A percentile compares a stretch with the other conserved stretches of the same genome.
phyloP scores from a whole-genome alignment of 1,140 invertebrate genomes.

The Philopotamus ludificatus region DNA sequence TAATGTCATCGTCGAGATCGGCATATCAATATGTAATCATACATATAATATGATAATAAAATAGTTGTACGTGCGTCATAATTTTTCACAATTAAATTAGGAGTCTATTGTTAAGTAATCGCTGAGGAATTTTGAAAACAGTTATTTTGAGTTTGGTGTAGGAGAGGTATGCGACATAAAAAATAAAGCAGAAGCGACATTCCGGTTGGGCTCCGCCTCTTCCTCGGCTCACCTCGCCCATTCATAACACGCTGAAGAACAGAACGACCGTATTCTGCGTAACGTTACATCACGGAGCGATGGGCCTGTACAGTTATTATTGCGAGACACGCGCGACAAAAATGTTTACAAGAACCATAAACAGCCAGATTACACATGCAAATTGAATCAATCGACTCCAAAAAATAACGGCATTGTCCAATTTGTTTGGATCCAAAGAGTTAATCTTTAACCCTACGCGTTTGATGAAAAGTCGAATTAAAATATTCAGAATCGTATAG shows the following conservation, averaged over 20 bases:
- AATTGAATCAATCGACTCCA: constrained; percentile 2
- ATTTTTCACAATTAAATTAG: too few species aligned
- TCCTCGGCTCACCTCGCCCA: neutral
- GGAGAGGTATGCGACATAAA: constrained; percentile 14
- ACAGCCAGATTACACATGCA: neutral
- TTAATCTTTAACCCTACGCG: too few species aligned
- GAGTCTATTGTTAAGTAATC: too few species aligned
- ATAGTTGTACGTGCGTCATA: too few species aligned
- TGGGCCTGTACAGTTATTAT: constrained; percentile 14
- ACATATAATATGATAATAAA: too few species aligned
- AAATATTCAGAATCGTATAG: too few species aligned
- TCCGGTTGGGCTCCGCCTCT: neutral
- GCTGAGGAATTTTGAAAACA: constrained; percentile 10
- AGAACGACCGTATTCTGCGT: constrained; percentile 1
- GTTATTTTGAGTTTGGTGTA: constrained; percentile 17
- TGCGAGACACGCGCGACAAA: constrained; percentile 13
- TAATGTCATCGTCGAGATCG: too few species aligned
- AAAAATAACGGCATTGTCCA: neutral
- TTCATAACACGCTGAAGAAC: constrained; percentile 11
- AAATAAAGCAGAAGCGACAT: constrained; percentile 10
- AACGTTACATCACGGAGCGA: constrained; percentile 21
- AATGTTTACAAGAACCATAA: constrained; percentile 14
- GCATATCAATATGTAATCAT: too few species aligned
- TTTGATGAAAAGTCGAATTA: too few species aligned
- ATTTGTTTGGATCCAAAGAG: too few species aligned